Evolutionary conservation across 2,888 invertebrate genomes (phyloP).

Genomic region (Hypena proboscidalis): DNA sequence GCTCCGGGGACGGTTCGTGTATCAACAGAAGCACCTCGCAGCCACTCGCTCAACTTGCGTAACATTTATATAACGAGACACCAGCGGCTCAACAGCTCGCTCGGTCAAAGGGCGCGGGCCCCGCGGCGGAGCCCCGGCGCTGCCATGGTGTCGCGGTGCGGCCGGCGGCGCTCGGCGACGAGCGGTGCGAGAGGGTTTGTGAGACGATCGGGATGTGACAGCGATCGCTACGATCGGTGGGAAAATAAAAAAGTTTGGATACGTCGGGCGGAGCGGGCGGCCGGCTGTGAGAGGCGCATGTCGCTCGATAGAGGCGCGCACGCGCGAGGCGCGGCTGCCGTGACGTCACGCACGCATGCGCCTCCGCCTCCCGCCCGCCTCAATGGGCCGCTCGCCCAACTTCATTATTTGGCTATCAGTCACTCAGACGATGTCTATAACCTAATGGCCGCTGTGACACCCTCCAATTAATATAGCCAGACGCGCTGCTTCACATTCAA

Average conservation of each 20-base stretch:
- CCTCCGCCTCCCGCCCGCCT: slow-evolving; percentile 54
- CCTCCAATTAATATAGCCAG: slow-evolving; percentile 48
- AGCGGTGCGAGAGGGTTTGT: slow-evolving; percentile 44
- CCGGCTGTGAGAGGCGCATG: slow-evolving; percentile 80
- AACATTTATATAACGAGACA: slow-evolving; percentile 81
- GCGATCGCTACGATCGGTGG: slow-evolving; percentile 65
- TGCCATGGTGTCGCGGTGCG: slow-evolving; percentile 66
- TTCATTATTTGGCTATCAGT: slow-evolving; percentile 59
- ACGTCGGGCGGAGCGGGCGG: slow-evolving; percentile 74
- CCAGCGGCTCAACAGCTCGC: slow-evolving; percentile 60
- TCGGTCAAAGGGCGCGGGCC: slow-evolving; percentile 63
- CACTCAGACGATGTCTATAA: slow-evolving; percentile 48
- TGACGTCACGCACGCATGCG: slow-evolving; percentile 76
- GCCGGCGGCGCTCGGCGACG: slow-evolving; percentile 32
- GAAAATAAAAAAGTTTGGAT: slow-evolving; percentile 79
- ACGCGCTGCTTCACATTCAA: slow-evolving; percentile 12
- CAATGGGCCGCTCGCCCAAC: slow-evolving; percentile 52
- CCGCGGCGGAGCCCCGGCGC: slow-evolving; percentile 60
- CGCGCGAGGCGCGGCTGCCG: slow-evolving; percentile 69
- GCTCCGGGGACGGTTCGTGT: slow-evolving; percentile 60
- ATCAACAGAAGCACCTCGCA: slow-evolving; percentile 63
- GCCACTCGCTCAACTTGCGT: slow-evolving; percentile 77
- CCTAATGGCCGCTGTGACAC: slow-evolving; percentile 46
- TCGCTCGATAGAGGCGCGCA: slow-evolving; percentile 82
- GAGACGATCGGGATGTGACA: slow-evolving; percentile 59